These are phyloP conservation scores for Amblyraja radiata DNA, from an alignment of 2,797 vertebrate genomes.

Conservation along the genomic window DNA sequence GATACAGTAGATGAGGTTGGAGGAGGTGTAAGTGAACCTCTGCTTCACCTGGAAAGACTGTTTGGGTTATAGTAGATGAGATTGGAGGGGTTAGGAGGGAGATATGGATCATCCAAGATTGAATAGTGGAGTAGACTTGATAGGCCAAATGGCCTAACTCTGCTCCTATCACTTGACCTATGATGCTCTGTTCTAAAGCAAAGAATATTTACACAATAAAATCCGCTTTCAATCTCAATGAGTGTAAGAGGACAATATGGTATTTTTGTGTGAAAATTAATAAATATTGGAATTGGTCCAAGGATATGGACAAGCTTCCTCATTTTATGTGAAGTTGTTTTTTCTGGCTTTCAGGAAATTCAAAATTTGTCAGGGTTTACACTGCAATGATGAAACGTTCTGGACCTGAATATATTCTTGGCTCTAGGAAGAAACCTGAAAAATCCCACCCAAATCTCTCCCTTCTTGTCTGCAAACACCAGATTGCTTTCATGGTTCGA, in stretches of 20 bases:
- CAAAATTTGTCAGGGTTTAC: not conserved
- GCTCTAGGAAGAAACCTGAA: not conserved
- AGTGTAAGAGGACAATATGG: not conserved
- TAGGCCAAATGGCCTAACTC: too few relatives aligned
- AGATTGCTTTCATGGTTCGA: not conserved
- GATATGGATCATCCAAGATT: too few relatives aligned
- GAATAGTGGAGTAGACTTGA: too few relatives aligned
- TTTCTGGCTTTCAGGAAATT: not conserved
- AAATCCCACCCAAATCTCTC: not conserved
- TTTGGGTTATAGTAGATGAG: too few relatives aligned
- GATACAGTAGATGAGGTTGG: too few relatives aligned
- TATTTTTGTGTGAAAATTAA: not conserved
- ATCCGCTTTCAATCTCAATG: not conserved
- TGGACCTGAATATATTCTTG: not conserved
- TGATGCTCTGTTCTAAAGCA: not conserved
- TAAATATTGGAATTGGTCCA: not conserved
- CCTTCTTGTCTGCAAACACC: not conserved
- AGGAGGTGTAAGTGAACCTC: too few relatives aligned
- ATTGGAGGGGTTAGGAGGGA: too few relatives aligned
- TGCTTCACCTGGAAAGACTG: too few relatives aligned
- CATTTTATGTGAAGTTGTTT: not conserved
- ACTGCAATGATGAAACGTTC: not conserved
- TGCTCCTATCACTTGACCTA: too few relatives aligned
- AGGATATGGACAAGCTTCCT: not conserved
- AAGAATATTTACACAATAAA: not conserved